phyloP scores from a whole-genome alignment of 2,888 invertebrate genomes.

The Cistogaster globosa region DNA sequence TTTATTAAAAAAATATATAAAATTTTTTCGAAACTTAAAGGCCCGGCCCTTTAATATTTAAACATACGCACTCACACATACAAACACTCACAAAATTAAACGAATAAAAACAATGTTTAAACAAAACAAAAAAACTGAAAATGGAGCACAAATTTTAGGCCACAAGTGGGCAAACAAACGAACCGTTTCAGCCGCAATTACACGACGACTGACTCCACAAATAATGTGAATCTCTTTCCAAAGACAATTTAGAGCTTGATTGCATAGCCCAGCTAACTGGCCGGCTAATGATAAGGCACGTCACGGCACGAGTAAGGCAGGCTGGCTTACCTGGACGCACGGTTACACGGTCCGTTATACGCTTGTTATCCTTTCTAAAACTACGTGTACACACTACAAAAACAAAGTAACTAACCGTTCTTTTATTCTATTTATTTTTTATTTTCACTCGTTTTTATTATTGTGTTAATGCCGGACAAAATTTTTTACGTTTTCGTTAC shows the following conservation, averaged over 20 bases:
- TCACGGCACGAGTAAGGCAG: slow-evolving; percentile 53
- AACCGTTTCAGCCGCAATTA: slow-evolving; percentile 73
- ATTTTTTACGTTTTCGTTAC: slow-evolving; percentile 45
- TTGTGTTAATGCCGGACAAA: slow-evolving; percentile 32
- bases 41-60: slow-evolving; percentile 47
- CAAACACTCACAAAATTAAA: slow-evolving; percentile 20
- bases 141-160: slow-evolving; percentile 63
- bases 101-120: slow-evolving; percentile 40
- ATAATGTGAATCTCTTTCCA: slow-evolving; percentile 57
- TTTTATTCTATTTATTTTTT: slow-evolving; percentile 22
- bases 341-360: slow-evolving; percentile 53
- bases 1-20: background rate
- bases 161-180: slow-evolving; percentile 70
- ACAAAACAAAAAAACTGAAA: slow-evolving; percentile 47
- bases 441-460: slow-evolving; percentile 48
- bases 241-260: slow-evolving; percentile 51
- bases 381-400: slow-evolving; percentile 50
- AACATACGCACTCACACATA: slow-evolving; percentile 11
- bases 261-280: slow-evolving; percentile 47
- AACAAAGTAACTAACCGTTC: background rate
- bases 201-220: slow-evolving; percentile 66
- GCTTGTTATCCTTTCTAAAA: slow-evolving; percentile 56
- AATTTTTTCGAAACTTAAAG: slow-evolving; percentile 45
- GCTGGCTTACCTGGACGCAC: slow-evolving; percentile 42
- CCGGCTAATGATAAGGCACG: slow-evolving; percentile 51